Base-by-base conservation (phyloP, 2,113 vertebrate genomes). In the Globicephala melas region DNA sequence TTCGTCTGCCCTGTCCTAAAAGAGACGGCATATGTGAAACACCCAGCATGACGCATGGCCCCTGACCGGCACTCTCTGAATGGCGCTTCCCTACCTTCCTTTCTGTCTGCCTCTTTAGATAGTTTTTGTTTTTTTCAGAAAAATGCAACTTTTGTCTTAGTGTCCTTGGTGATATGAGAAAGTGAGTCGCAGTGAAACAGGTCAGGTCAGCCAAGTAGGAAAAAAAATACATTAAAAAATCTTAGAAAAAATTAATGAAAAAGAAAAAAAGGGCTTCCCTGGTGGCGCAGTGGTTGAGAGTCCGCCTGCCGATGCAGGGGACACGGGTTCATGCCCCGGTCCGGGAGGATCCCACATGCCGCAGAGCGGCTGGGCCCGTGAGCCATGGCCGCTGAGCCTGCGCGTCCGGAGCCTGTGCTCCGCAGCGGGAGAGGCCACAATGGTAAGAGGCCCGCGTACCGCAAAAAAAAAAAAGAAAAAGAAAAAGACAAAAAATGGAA, bases 31-130 rank as follows among this genome's bases (percentile, higher is more conserved):
- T 13, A 14, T 1, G 7, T 41, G 36, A 67, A 71, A 71, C 28
- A 44, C 4, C 44, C 38, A 86, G 26, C 6, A 0, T 15, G 44
- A 20, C 1, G 2, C 2, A 0, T 1, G 5, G 10, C 6, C 53
- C 1, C 36, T 65, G 2, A n/a, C 8, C n/a, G 38, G 8, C 8
- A 8, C 25, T 44, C 50, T 25, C 15, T 33, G 63, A 31, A 82
- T 23, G 25, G 5, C 47, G 33, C 41, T 70, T 63, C 31, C 33
- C 33, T 62, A 25, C 65, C 50, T 83, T 71, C 63, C 65, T 81
- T 79, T 84, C 28, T 26, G 1, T 58, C 20, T 33, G 17, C 53
- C 15, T 84, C 21, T 94, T 60, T 85, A 70, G 36, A 47, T 53
- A n/a, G 47, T 20, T 70, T 36, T 9, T 73, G 2, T 7, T 58